phyloP scores from a whole-genome alignment of 2,113 vertebrate species.

The Dicentrarchus labrax region DNA sequence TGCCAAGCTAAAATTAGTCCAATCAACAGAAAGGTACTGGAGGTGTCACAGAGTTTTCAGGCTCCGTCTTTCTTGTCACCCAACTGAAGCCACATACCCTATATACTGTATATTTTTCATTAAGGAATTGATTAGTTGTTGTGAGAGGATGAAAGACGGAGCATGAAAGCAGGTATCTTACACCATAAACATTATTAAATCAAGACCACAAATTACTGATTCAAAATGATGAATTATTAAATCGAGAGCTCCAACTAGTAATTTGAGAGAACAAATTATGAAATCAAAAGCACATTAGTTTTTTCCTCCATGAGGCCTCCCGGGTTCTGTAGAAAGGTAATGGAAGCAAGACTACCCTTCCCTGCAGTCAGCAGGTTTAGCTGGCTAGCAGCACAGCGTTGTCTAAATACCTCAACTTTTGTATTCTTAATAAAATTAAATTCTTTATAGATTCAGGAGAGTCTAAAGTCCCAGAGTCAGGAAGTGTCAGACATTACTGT shows the following conservation, averaged over 20 bases:
- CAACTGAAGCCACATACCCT: neutral
- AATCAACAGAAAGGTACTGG: neutral
- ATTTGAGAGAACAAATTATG: neutral
- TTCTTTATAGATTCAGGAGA: conserved; percentile 27
- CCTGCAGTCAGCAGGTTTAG: neutral
- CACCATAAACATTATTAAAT: neutral
- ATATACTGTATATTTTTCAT: neutral
- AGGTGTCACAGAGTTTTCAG: neutral
- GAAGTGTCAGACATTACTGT: conserved; percentile 39
- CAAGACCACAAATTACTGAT: neutral
- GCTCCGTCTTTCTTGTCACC: no score
- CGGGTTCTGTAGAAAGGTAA: neutral
- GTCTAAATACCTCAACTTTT: neutral
- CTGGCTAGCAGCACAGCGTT: neutral
- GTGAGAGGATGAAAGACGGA: neutral
- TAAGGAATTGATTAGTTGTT: neutral
- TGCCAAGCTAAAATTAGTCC: conserved; percentile 19
- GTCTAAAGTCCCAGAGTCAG: conserved; percentile 24
- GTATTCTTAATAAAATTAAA: conserved; percentile 34
- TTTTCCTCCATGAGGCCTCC: neutral
- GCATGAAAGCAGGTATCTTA: no score
- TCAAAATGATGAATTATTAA: neutral
- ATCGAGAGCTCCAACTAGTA: neutral
- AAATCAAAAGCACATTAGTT: neutral
- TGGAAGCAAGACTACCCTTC: neutral